These are phyloP conservation scores for Echinarachnius parma DNA, from an alignment of 53 echinoderm and acorn worm genomes.

Conservation along the genomic window DNA sequence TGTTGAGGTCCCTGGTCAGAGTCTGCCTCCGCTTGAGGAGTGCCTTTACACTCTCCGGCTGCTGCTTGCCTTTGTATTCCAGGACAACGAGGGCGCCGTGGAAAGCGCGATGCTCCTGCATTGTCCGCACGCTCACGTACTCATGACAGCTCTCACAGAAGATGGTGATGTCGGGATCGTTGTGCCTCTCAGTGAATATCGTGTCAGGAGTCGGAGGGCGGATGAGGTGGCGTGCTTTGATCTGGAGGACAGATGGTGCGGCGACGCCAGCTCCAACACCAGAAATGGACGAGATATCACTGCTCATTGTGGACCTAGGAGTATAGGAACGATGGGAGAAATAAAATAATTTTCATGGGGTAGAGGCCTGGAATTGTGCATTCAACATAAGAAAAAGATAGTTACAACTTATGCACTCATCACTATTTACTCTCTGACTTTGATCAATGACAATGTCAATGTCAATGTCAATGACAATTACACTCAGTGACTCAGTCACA, in stretches of 20 bases:
- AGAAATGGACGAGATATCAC: constrained; percentile 78
- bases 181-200: constrained; percentile 50
- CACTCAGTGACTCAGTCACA: no score
- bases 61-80: constrained; percentile 54
- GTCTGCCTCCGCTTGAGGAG: constrained; percentile 67
- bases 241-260: constrained; percentile 45
- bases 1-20: constrained; percentile 34
- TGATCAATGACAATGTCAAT: no score
- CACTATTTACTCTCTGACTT: no score
- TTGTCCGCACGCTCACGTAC: constrained; percentile 58
- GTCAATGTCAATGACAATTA: no score
- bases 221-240: constrained; percentile 55
- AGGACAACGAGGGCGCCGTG: constrained; percentile 67
- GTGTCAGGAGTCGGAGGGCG: constrained; percentile 80
- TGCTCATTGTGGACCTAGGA: constrained; percentile 58
- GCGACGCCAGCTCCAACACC: constrained; percentile 52
- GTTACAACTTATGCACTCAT: no score
- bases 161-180: constrained; percentile 81
- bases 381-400: no score
- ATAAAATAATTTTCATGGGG: neutral
- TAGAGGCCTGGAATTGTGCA: no score
- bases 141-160: constrained; percentile 74
- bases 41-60: constrained; percentile 57
- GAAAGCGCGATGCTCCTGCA: constrained; percentile 75
- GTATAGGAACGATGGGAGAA: neutral